Percentiles rank a stretch among this genome's conserved stretches.
phyloP scores from a whole-genome alignment of 2,797 vertebrate genomes.

The Sphaeramia orbicularis region DNA sequence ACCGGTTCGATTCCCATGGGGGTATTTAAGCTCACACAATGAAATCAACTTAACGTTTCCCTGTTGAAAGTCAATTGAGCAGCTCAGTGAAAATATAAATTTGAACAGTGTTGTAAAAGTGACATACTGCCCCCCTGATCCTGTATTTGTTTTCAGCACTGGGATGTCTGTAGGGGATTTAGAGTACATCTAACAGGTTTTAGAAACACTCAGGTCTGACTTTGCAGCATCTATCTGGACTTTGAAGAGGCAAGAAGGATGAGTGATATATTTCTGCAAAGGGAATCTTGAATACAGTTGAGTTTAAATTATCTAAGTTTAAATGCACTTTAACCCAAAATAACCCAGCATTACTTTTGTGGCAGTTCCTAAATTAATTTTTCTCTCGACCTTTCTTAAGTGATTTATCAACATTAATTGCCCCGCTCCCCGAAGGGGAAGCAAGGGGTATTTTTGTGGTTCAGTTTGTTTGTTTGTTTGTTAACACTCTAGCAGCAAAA shows the following conservation, averaged over 20 bases:
- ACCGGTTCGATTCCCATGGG: slow-evolving; percentile 45
- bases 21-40: slow-evolving; percentile 49
- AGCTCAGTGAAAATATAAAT: slow-evolving; percentile 60
- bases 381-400: too few species aligned
- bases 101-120: slow-evolving; percentile 57
- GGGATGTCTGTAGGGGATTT: slow-evolving; percentile 38
- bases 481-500: too few species aligned
- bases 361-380: too few species aligned
- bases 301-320: too few species aligned
- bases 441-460: too few species aligned
- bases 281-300: too few species aligned
- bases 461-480: too few species aligned
- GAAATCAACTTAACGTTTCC: slow-evolving; percentile 56
- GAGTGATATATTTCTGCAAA: background rate
- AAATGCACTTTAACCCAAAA: too few species aligned
- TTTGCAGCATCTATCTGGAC: slow-evolving; percentile 11
- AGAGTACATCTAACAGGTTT: slow-evolving; percentile 28
- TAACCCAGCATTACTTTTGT: too few species aligned
- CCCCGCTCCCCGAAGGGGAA: too few species aligned
- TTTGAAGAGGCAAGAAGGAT: slow-evolving; percentile 2
- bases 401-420: too few species aligned
- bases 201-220: slow-evolving; percentile 20
- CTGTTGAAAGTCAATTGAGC: slow-evolving; percentile 53
- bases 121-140: slow-evolving; percentile 47
- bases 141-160: slow-evolving; percentile 30